These are phyloP conservation scores for Cygnus olor DNA, from an alignment of 2,797 vertebrate genomes.

Conservation along the genomic window DNA sequence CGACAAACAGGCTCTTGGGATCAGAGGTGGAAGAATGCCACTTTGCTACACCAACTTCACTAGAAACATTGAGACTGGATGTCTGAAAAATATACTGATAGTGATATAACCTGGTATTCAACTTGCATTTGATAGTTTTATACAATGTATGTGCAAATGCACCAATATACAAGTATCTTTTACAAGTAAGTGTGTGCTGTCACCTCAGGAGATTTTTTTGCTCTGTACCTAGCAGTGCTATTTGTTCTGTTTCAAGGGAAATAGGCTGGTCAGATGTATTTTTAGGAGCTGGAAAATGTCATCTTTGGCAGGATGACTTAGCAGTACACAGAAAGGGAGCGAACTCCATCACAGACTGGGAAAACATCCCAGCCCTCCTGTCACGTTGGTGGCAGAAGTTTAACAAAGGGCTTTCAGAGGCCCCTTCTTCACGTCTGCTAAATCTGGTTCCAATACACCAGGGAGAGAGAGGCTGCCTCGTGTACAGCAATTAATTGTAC, in stretches of 20 bases:
- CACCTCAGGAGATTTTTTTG: background rate
- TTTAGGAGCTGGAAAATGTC: constrained; percentile 58
- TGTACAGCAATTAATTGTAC: background rate
- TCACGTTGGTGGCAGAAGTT: background rate
- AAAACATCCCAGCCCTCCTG: constrained; percentile 11
- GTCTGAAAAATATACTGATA: background rate
- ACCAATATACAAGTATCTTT: background rate
- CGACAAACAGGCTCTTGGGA: background rate
- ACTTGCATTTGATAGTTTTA: background rate
- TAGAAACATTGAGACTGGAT: background rate
- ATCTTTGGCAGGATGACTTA: constrained; percentile 54
- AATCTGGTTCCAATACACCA: background rate
- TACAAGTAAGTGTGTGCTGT: background rate
- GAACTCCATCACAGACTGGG: constrained; percentile 12
- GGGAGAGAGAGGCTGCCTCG: background rate
- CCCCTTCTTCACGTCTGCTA: background rate
- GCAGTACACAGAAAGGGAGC: constrained; percentile 17
- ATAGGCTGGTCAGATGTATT: constrained; percentile 38
- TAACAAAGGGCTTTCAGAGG: constrained; percentile 19
- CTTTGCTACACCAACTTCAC: background rate
- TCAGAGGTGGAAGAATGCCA: background rate
- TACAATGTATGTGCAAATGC: background rate
- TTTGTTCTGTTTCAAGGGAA: constrained; percentile 7
- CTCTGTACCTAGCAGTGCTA: background rate
- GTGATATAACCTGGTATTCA: background rate